Conservation (phyloP, 2,797 vertebrate genomes). For the Anguilla pacifica region DNA sequence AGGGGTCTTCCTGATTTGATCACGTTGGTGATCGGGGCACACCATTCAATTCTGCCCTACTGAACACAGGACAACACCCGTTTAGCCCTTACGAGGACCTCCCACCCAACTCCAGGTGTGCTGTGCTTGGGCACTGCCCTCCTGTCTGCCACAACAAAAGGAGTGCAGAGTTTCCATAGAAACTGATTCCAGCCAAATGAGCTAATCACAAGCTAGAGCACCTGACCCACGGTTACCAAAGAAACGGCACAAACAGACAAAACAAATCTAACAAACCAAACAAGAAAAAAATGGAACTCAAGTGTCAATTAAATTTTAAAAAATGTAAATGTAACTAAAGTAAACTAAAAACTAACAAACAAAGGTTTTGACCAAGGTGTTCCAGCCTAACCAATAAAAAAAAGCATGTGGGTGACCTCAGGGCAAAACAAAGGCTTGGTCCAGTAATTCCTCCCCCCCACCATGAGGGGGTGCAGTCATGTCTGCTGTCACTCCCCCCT, state of each 20-base stretch:
- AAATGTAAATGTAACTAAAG: not conserved
- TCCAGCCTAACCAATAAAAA: not conserved
- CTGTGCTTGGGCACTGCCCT: not conserved
- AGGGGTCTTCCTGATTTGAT: not conserved
- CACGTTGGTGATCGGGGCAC: not conserved
- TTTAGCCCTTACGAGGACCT: not conserved
- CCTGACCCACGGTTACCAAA: not conserved
- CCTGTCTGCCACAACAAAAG: not conserved
- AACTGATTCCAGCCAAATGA: not conserved
- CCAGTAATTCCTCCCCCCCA: not conserved
- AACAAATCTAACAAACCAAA: not conserved
- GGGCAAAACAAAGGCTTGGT: conserved; percentile 11
- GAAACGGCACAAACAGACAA: not conserved
- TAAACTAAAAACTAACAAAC: not conserved
- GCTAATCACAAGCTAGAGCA: not conserved
- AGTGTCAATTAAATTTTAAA: not conserved
- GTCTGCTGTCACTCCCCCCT: not conserved
- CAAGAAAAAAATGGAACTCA: not conserved
- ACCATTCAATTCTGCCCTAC: not conserved
- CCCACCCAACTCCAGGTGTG: not conserved
- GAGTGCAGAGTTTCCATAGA: not conserved
- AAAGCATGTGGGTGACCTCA: not conserved
- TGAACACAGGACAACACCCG: not conserved
- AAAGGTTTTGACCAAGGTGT: not conserved
- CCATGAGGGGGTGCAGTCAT: not conserved